Evolutionary conservation across 2,888 invertebrate genomes (phyloP), one percentile per base, ranked within the genome.

Genomic region (Scaptomyza parva): DNA sequence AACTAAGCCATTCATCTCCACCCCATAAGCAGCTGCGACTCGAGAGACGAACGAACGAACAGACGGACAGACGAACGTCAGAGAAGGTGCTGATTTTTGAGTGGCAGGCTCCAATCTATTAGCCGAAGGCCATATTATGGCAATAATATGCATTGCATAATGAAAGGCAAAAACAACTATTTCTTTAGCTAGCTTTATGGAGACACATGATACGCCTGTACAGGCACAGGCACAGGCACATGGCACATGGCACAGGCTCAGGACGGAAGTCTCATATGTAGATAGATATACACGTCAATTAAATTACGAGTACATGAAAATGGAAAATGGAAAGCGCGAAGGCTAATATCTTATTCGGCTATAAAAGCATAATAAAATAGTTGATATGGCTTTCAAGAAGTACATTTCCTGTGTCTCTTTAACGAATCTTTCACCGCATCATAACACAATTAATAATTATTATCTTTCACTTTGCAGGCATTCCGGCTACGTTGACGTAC

Each of bases 401-500:
- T n/a, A n/a, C 5, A 22, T 30, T 33, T 33, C 33, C 33, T 33
- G 33, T 30, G 1, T 30, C 12, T 30, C 11, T 28, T 28, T 11
- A n/a, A n/a, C n/a, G n/a, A n/a, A 9, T 28, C 11, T 28, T 2
- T 2, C 3, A 28, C 26, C 6, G 22, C 22, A 24, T 26, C 2
- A 8, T 8, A 26, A 8, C 26, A 26, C 8, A 26, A 26, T 8
- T 26, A 26, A 26, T 26, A 26, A 6, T 0, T 24, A 24, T 24
- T 35, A 8, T 7, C 0, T 33, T n/a, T 35, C 2, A 5, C 3
- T 11, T 72, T 88, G 17, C 90, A 96, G 96, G 96, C 82, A 94
- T 97, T 68, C 96, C 96, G 33, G 94, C 96, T 3, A 96, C 96
- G 1, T 91, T 97, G 66, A 97, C 96, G 90, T 96, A 96, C 92